These are phyloP conservation scores for Aethina tumida DNA, from an alignment of 1,140 invertebrate genomes.

Conservation along the genomic window DNA sequence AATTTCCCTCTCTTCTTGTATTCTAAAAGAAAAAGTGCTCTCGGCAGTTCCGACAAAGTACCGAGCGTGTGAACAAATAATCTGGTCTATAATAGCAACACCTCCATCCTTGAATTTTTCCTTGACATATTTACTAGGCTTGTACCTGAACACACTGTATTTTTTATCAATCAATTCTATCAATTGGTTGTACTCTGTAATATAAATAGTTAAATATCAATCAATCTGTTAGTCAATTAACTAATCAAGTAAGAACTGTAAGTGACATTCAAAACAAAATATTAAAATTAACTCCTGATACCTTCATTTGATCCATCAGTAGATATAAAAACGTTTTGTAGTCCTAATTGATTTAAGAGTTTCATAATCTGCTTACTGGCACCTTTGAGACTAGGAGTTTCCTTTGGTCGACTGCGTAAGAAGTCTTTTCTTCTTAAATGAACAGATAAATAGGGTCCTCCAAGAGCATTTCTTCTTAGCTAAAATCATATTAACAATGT, in stretches of 20 bases:
- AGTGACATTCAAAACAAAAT: neutral
- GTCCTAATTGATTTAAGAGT: conserved; percentile 44
- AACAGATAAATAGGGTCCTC: conserved; percentile 67
- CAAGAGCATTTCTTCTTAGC: conserved; percentile 42
- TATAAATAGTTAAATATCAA: conserved; percentile 2
- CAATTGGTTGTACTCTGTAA: conserved; percentile 13
- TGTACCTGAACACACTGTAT: conserved; percentile 42
- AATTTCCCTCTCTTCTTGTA: conserved; percentile 95
- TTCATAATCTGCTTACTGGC: conserved; percentile 61
- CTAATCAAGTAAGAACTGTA: neutral
- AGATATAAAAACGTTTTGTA: conserved; percentile 67
- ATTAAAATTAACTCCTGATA: conserved; percentile 22
- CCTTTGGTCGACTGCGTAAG: conserved; percentile 49
- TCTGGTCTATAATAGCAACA: conserved; percentile 91
- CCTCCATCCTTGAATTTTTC: conserved; percentile 70
- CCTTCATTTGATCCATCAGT: conserved; percentile 59
- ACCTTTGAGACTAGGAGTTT: conserved; percentile 60
- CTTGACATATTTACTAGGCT: conserved; percentile 36
- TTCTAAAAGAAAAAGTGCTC: conserved; percentile 93
- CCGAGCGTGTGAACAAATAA: conserved; percentile 81
- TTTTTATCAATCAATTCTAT: conserved; percentile 25
- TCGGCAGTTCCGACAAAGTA: conserved; percentile 87
- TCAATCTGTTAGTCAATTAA: conserved; percentile 6
- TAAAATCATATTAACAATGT: conserved; percentile 23
- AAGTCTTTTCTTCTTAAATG: conserved; percentile 85